phyloP scores from a whole-genome alignment of 2,888 invertebrate genomes.

The Protodeltote pygarga region DNA sequence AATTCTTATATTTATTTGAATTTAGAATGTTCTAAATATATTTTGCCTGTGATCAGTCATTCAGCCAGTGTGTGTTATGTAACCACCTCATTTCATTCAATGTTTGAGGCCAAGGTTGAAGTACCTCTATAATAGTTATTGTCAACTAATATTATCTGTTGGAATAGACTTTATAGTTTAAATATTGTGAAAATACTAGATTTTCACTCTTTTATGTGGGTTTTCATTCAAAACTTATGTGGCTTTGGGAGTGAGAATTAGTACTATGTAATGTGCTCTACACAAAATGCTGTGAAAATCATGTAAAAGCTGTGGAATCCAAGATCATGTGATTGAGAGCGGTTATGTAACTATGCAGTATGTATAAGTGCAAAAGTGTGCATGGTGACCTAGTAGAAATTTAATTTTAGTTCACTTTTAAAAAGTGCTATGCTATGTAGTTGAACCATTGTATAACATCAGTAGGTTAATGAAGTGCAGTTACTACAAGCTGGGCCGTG shows the following conservation, averaged over 20 bases:
- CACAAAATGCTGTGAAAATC: slow-evolving; percentile 55
- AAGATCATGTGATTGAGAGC: slow-evolving; percentile 75
- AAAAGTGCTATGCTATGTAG: slow-evolving; percentile 62
- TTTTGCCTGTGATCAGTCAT: slow-evolving; percentile 52
- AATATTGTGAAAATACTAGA: slow-evolving; percentile 39
- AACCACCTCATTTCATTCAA: slow-evolving; percentile 66
- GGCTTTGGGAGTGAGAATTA: slow-evolving; percentile 63
- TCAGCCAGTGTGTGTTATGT: slow-evolving; percentile 73
- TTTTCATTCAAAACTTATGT: slow-evolving; percentile 46
- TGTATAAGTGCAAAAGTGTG: slow-evolving; percentile 63
- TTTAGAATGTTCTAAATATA: slow-evolving; percentile 41
- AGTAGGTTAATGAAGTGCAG: slow-evolving; percentile 28
- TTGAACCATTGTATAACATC: slow-evolving; percentile 45
- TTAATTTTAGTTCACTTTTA: slow-evolving; percentile 60
- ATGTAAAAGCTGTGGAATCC: slow-evolving; percentile 66
- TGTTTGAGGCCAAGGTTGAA: slow-evolving; percentile 70
- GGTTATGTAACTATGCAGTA: slow-evolving; percentile 76
- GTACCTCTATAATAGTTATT: slow-evolving; percentile 20
- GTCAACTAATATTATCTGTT: slow-evolving; percentile 33
- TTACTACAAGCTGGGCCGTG: slow-evolving; percentile 28
- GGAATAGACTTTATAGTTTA: slow-evolving; percentile 35
- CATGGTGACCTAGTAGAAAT: slow-evolving; percentile 60
- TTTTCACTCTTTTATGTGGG: slow-evolving; percentile 44
- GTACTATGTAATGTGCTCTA: slow-evolving; percentile 58
- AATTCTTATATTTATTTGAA: slow-evolving; percentile 44